These are phyloP conservation scores for Empidonax alnorum DNA, from an alignment of 2,113 vertebrate species.

Conservation along the genomic window DNA sequence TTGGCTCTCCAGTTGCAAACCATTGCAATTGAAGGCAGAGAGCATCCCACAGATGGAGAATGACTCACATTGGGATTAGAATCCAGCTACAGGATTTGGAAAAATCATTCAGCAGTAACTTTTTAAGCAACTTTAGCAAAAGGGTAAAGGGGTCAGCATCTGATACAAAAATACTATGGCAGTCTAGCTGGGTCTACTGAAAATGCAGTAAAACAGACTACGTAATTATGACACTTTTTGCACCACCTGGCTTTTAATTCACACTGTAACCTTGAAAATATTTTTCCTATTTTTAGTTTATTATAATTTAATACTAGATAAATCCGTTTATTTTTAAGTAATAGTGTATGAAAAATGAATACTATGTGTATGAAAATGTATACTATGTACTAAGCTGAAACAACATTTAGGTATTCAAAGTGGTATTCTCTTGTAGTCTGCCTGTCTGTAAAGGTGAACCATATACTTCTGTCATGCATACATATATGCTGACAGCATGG, in stretches of 20 bases:
- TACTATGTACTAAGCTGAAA: background rate
- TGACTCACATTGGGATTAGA: background rate
- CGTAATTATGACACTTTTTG: background rate
- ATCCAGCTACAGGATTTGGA: background rate
- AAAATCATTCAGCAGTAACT: background rate
- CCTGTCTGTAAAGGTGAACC: constrained; percentile 51
- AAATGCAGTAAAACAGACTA: background rate
- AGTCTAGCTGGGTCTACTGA: background rate
- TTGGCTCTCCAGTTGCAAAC: background rate
- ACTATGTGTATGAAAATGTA: background rate
- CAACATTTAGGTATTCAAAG: background rate
- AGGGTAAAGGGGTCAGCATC: background rate
- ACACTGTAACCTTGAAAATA: background rate
- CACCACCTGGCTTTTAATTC: background rate
- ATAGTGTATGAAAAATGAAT: background rate
- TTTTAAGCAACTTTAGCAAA: background rate
- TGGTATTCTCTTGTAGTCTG: constrained; percentile 30
- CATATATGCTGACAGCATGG: constrained; percentile 80
- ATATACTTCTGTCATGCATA: constrained; percentile 18
- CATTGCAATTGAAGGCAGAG: background rate
- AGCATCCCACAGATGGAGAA: background rate
- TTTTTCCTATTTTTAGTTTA: background rate
- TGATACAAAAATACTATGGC: background rate
- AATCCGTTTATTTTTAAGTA: background rate
- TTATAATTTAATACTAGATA: background rate